Evolutionary conservation across 2,113 vertebrate species (phyloP), one percentile per base, ranked within the genome.

Genomic region (Chaetorhynchus papuensis): DNA sequence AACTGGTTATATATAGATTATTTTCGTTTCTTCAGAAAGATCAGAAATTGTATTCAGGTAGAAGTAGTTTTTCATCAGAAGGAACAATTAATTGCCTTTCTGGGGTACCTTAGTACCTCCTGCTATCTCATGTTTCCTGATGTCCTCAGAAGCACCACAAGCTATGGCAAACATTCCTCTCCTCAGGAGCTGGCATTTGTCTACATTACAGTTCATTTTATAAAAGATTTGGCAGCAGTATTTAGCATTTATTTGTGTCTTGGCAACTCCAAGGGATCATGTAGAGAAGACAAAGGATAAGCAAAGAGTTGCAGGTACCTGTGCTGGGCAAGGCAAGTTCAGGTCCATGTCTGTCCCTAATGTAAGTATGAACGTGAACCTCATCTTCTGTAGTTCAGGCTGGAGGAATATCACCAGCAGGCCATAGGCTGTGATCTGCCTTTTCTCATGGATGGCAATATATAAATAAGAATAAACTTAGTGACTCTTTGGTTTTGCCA

Each of bases 211-310:
- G n/a, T 23, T 53, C 0, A 49, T 68, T 92, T 49, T 14, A 18
- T n/a, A 19, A 28, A 64, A 59, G 2, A 22, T 22, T 79, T 65
- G 28, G 21, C 23, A 71, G 15, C 27, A 22, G 14, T n/a, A 57
- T 49, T 79, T 53, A 77, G 7, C 7, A 41, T 61, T 74, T 63
- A 28, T 60, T 78, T 69, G 15, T 27, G 28, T 35, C 18, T 65
- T 47, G 13, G 33, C 15, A 56, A 1, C 20, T 47, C 19, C 21
- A 61, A 74, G n/a, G 49, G 7, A 39, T 9, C 0, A 0, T 13
- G 45, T 56, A 35, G 27, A 23, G 53, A 50, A 52, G 33, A 75
- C 14, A 23, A 42, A 30, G 52, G 10, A 60, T 31, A 31, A 65
- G 10, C 24, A 64, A 68, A 41, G 17, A 45, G 13, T 50, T 2